phyloP scores from a whole-genome alignment of 1,140 invertebrate species.

The Eubasilissa regina region DNA sequence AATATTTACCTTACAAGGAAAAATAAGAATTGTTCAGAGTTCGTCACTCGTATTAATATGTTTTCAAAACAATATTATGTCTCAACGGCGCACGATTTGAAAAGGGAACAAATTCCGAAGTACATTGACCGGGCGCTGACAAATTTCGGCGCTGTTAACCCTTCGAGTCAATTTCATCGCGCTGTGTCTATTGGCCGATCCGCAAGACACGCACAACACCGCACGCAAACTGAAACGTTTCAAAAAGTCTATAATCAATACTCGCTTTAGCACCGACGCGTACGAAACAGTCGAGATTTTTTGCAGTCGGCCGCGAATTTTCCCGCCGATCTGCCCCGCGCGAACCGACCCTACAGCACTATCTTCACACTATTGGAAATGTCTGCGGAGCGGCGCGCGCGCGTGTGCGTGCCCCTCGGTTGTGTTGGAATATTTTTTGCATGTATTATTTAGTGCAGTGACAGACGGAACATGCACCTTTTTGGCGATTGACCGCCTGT shows the following conservation, averaged over 20 bases:
- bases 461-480: conserved; percentile 31
- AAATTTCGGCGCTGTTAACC: conserved; percentile 34
- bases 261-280: too few relatives aligned
- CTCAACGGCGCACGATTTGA: conserved; percentile 1
- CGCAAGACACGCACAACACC: neutral
- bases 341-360: conserved; percentile 9
- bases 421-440: conserved; percentile 12
- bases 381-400: neutral
- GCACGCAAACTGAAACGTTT: neutral
- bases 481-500: conserved; percentile 34
- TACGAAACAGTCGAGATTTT: too few relatives aligned
- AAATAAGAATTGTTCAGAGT: too few relatives aligned
- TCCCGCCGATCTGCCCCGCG: neutral
- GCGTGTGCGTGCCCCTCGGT: neutral
- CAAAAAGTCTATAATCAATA: too few relatives aligned
- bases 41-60: neutral
- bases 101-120: conserved; percentile 11
- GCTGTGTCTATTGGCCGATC: conserved; percentile 5
- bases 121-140: conserved; percentile 31
- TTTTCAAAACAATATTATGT: conserved; percentile 33
- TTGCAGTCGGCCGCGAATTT: too few relatives aligned
- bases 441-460: conserved; percentile 37
- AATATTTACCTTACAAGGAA: too few relatives aligned
- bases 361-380: conserved; percentile 1
- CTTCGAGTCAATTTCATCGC: conserved; percentile 36